Evolutionary conservation across 1,140 invertebrate genomes (phyloP), one percentile per base, ranked within the genome.

Genomic region (Drosophila carrolli): DNA sequence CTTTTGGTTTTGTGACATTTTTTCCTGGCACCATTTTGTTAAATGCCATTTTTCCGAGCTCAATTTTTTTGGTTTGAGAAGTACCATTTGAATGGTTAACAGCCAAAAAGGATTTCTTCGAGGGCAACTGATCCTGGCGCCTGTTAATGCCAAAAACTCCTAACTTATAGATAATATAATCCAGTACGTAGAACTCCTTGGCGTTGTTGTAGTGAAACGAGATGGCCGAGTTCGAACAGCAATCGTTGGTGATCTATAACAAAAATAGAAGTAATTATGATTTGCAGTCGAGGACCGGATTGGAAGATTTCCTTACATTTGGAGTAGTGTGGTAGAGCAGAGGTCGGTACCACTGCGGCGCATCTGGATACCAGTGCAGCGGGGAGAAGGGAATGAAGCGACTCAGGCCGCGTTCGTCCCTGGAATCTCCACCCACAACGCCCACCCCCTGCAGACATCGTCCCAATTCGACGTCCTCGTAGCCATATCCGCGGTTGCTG

Each of bases 121-220:
- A 1, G 3, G 38, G 43, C 19, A 37, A 13, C 4, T 46, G 5
- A 11, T 58, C 43, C 9, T 14, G 23, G 5, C 0, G 14, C 7
- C 27, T 54, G 8, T 23, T 37, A 11, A 96, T 95, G 40, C 97
- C 97, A 91, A 96, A 98, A 0, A 97, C 97, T 59, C 96, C 94
- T 37, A 99, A 93, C 91, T 98, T 98, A 92, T 99, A 99, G 72
- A 99, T 96, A 11, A 99, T 93, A 92, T 99, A 99, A 68, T 99
- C 98, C 19, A 99, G 91, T 4, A 98, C 96, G 91, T 99, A 99
- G 96, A 99, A 98, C 93, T 96, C 95, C 79, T 97, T 96, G 0
- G 97, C 97, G 16, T 94, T 94, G 6, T 98, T 96, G 84, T 99
- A 99, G 93, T 99, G 98, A 93, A 99, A 99, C 0, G 98, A 98